Percentiles rank a stretch among this genome's conserved stretches.
Conservation (phyloP, 2,797 vertebrate species). For the Acrocephalus scirpaceus region DNA sequence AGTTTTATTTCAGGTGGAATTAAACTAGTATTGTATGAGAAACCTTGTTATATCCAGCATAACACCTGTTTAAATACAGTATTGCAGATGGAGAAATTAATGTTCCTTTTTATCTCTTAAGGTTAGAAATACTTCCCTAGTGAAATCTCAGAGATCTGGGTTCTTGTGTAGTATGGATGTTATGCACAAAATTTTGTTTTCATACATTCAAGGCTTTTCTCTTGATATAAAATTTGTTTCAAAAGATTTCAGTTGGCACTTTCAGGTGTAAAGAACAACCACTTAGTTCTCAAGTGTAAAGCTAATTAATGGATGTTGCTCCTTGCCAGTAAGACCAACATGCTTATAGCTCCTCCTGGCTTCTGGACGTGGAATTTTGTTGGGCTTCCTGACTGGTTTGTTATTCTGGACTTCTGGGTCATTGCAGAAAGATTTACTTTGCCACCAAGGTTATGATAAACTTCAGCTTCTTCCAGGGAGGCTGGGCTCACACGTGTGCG, state of each 20-base stretch:
- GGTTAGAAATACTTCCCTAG: not conserved
- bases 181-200: not conserved
- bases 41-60: not conserved
- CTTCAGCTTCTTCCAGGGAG: not conserved
- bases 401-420: not conserved
- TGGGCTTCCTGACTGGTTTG: not conserved
- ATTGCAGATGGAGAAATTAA: not conserved
- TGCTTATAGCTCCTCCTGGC: constrained; percentile 60
- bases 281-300: not conserved
- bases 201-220: not conserved
- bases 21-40: not conserved
- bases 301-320: not conserved
- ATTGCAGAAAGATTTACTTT: not conserved
- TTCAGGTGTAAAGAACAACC: not conserved
- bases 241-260: not conserved
- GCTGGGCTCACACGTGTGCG: not conserved
- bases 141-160: not conserved
- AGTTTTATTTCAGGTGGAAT: not conserved
- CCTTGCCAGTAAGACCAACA: not conserved
- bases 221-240: not conserved
- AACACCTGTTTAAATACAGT: not conserved
- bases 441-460: not conserved
- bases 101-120: not conserved
- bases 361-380: constrained; percentile 29
- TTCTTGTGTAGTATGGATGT: not conserved